Evolutionary conservation across 64 coral and sea anemone species (phyloP).

Genomic region (Pocillopora damicornis): DNA sequence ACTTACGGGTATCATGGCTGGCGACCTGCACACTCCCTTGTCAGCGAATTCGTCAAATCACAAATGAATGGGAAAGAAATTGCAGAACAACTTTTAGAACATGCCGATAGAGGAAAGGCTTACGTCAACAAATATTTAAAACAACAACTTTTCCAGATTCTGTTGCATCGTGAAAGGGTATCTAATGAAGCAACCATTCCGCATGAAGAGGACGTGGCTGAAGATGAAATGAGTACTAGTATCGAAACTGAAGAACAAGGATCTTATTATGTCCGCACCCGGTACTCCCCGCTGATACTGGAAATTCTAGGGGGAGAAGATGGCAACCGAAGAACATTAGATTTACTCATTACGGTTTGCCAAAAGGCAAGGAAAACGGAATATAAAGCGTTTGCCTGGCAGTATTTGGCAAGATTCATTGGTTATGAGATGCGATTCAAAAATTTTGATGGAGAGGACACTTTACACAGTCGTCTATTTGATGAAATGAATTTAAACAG

Average conservation of each 20-base stretch:
- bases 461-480: neutral
- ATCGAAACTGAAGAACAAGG: conserved; percentile 23
- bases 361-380: conserved; percentile 24
- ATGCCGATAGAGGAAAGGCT: conserved; percentile 1
- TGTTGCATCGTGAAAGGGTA: conserved; percentile 37
- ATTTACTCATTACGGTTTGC: conserved; percentile 14
- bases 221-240: neutral
- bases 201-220: neutral
- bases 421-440: conserved; percentile 47
- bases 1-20: conserved; percentile 48
- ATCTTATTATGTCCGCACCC: conserved; percentile 6
- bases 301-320: conserved; percentile 15
- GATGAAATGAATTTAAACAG: neutral
- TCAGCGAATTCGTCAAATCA: conserved; percentile 44
- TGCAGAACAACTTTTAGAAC: conserved; percentile 17
- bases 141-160: conserved; percentile 27
- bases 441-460: neutral
- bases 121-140: conserved; percentile 38
- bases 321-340: neutral
- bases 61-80: neutral
- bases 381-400: conserved; percentile 42
- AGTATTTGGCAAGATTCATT: conserved; percentile 61
- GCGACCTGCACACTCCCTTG: conserved; percentile 61
- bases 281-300: conserved; percentile 38
- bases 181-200: neutral